Percentiles rank a stretch among this genome's conserved stretches.
Conservation (phyloP, 1,140 invertebrate genomes). For the Trigoniulus corallinus region DNA sequence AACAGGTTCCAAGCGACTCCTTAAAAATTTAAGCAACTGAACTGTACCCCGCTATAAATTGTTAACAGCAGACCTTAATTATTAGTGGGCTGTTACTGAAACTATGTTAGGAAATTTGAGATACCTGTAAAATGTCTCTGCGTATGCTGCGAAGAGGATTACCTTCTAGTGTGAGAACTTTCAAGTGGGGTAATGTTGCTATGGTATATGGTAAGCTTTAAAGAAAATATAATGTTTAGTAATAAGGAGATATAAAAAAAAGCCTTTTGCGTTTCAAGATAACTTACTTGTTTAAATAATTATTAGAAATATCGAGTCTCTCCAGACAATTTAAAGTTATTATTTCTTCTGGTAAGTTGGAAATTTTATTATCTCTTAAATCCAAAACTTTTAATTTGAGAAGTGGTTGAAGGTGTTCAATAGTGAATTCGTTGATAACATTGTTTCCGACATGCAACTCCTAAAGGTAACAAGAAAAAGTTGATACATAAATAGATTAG, state of each 20-base stretch:
- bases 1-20: slow-evolving; percentile 35
- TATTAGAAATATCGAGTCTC: slow-evolving; percentile 65
- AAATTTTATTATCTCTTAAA: slow-evolving; percentile 54
- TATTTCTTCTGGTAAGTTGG: slow-evolving; percentile 56
- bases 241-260: background rate
- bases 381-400: slow-evolving; percentile 38
- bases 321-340: slow-evolving; percentile 51
- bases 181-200: slow-evolving; percentile 56
- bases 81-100: no score
- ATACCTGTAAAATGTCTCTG: slow-evolving; percentile 47
- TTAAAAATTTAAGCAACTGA: slow-evolving; percentile 58
- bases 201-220: slow-evolving; percentile 55
- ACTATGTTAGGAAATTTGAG: no score
- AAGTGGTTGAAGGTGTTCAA: slow-evolving; percentile 22
- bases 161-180: slow-evolving; percentile 63
- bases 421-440: slow-evolving; percentile 17
- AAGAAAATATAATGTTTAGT: background rate
- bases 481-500: background rate
- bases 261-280: background rate
- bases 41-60: slow-evolving; percentile 45
- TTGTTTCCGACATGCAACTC: slow-evolving; percentile 20
- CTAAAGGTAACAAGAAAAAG: slow-evolving; percentile 9
- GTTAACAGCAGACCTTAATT: background rate
- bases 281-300: slow-evolving; percentile 50
- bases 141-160: slow-evolving; percentile 62